Percentiles rank a stretch among this genome's conserved stretches.
These are phyloP conservation scores for Yoshiicerus persimilis DNA, from an alignment of 1,140 invertebrate genomes.

Conservation along the genomic window DNA sequence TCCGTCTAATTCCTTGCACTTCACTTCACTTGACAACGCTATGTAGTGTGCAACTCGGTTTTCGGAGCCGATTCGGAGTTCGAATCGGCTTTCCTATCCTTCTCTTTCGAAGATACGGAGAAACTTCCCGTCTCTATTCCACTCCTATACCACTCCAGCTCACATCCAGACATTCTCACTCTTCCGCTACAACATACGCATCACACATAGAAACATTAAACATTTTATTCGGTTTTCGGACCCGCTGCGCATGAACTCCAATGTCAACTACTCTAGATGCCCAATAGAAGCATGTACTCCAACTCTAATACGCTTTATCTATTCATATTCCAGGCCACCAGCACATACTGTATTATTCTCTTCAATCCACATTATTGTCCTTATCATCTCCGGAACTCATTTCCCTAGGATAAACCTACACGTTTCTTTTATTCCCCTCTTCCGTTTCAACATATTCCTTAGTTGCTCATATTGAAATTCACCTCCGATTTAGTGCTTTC, in stretches of 20 bases:
- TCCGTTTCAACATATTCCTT: neutral
- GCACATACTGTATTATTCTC: neutral
- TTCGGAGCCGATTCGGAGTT: neutral
- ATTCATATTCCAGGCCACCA: neutral
- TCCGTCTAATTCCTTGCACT: neutral
- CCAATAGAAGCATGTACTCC: neutral
- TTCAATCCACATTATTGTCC: neutral
- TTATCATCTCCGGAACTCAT: neutral
- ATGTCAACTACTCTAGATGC: neutral
- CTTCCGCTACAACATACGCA: neutral
- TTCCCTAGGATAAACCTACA: neutral
- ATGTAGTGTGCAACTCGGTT: neutral
- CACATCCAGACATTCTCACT: neutral
- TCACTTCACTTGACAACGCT: neutral
- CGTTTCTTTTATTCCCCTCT: neutral
- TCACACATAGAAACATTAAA: neutral
- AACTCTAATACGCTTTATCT: neutral
- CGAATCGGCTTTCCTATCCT: neutral
- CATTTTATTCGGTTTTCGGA: neutral
- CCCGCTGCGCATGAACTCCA: neutral
- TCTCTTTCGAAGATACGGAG: neutral
- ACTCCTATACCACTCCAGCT: neutral
- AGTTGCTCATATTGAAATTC: too few species aligned
- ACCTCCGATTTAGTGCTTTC: too few species aligned
- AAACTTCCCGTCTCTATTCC: neutral